These are phyloP conservation scores for Andrena praecox DNA, from an alignment of 2,888 invertebrate genomes.

Conservation along the genomic window DNA sequence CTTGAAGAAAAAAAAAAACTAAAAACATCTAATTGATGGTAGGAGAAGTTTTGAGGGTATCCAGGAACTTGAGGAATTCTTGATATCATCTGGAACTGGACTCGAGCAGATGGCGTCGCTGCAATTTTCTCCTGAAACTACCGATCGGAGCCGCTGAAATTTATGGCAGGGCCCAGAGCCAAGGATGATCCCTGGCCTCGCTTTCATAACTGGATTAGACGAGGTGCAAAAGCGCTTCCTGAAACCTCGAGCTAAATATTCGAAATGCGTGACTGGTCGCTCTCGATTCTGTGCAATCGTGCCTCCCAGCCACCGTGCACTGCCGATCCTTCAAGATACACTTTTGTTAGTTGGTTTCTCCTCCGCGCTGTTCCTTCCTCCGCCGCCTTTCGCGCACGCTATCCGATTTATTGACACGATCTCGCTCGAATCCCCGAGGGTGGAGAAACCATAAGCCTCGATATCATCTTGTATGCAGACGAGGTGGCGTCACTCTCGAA, in stretches of 20 bases:
- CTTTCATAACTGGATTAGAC: conserved; percentile 59
- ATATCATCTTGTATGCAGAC: conserved; percentile 60
- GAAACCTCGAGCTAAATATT: conserved; percentile 41
- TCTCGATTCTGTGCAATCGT: conserved; percentile 44
- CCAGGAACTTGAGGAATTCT: too few species aligned
- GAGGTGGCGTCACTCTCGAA: conserved; percentile 26
- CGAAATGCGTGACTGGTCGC: conserved; percentile 58
- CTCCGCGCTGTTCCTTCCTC: conserved; percentile 35
- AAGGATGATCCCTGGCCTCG: conserved; percentile 43
- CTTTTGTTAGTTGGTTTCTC: conserved; percentile 35
- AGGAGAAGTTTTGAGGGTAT: too few species aligned
- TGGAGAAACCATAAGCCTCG: conserved; percentile 55
- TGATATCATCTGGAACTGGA: too few species aligned
- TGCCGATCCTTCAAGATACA: conserved; percentile 35
- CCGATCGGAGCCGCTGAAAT: neutral
- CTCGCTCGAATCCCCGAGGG: conserved; percentile 44
- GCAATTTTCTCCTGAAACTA: neutral
- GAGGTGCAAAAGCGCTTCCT: conserved; percentile 52
- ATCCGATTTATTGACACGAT: conserved; percentile 65
- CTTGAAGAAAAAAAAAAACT: too few species aligned
- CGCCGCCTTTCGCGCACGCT: conserved; percentile 49
- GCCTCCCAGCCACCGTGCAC: conserved; percentile 49
- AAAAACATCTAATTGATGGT: too few species aligned
- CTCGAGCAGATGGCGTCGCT: too few species aligned
- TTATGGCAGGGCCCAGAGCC: conserved; percentile 10